These are phyloP conservation scores for Lasius fuliginosus DNA, from an alignment of 2,888 invertebrate genomes.

Conservation along the genomic window DNA sequence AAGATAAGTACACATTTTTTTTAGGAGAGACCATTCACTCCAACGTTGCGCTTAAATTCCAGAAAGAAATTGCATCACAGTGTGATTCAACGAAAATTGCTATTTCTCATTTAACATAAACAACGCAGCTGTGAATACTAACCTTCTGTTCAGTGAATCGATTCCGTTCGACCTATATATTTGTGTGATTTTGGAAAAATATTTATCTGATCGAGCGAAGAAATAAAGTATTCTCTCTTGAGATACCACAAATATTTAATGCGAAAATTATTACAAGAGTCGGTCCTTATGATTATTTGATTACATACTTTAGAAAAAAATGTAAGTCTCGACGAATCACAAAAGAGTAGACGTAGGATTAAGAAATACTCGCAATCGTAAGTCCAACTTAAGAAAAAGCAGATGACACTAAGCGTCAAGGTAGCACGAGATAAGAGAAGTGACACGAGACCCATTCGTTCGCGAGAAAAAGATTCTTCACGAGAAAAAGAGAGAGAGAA, in stretches of 20 bases:
- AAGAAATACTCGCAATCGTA: not conserved
- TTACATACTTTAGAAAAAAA: not conserved
- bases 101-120: conserved; percentile 31
- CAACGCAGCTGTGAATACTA: not conserved
- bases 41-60: conserved; percentile 14
- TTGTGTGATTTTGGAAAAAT: not conserved
- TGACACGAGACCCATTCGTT: not conserved
- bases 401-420: not conserved
- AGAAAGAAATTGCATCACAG: conserved; percentile 4
- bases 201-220: not conserved
- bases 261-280: not conserved
- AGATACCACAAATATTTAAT: not conserved
- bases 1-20: not conserved
- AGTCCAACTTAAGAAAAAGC: not conserved
- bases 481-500: no score
- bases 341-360: not conserved
- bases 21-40: not conserved
- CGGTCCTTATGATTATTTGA: not conserved
- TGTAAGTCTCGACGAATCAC: not conserved
- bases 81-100: conserved; percentile 20
- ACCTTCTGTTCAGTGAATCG: not conserved
- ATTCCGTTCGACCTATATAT: not conserved
- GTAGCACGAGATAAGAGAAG: not conserved
- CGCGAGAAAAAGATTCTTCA: not conserved
- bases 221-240: not conserved